Percentiles rank a stretch among this genome's conserved stretches.
Evolutionary conservation across 2,113 vertebrate genomes (phyloP).

Genomic region (Dicrurus megarhynchus): DNA sequence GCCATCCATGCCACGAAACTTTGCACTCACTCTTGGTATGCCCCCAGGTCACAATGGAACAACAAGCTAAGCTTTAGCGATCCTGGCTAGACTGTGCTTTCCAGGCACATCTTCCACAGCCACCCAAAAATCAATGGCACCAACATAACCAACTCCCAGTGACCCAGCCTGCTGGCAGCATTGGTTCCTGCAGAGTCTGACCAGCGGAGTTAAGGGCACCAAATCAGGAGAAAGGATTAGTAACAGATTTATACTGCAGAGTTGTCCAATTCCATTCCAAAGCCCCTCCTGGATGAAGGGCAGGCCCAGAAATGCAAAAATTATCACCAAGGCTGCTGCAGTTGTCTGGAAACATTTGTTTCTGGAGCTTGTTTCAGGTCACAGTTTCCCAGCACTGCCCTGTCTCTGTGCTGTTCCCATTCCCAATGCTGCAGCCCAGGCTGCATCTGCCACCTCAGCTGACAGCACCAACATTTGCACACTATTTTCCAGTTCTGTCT

Average conservation of each 20-base stretch:
- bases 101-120: not conserved
- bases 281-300: not conserved
- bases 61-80: not conserved
- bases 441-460: not conserved
- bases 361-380: not conserved
- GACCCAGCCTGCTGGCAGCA: fast-evolving
- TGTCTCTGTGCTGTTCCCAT: not conserved
- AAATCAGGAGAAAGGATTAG: not conserved
- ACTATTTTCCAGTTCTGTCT: not conserved
- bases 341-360: not conserved
- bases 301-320: not conserved
- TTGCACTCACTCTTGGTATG: not conserved
- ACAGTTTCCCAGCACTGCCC: not conserved
- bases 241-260: not conserved
- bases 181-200: not conserved
- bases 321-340: not conserved
- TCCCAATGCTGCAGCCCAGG: not conserved
- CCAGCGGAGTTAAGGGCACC: not conserved
- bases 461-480: not conserved
- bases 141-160: not conserved
- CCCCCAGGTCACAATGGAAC: not conserved
- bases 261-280: not conserved
- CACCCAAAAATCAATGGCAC: not conserved
- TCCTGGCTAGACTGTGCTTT: not conserved
- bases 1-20: not conserved